Evolutionary conservation across 1,140 invertebrate species (phyloP).

Genomic region (Musca domestica): DNA sequence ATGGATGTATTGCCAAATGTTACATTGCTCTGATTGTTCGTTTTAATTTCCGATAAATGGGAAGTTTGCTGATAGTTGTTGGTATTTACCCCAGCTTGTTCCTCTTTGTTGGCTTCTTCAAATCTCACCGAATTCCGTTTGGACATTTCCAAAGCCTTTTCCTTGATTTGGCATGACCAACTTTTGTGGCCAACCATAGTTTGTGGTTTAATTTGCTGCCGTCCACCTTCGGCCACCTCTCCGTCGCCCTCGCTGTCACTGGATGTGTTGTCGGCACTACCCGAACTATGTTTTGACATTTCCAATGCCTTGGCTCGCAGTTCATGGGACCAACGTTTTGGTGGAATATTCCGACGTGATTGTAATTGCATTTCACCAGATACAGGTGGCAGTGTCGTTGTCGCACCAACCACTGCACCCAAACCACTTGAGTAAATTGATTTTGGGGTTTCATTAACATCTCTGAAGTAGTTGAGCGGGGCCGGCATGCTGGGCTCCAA

Average conservation of each 20-base stretch:
- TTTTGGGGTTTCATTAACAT: conserved; percentile 2
- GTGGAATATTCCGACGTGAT: conserved; percentile 24
- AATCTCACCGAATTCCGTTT: conserved; percentile 38
- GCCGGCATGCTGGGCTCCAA: not conserved
- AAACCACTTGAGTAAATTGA: conserved; percentile 1
- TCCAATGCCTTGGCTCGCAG: conserved; percentile 43
- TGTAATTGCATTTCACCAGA: conserved; percentile 4
- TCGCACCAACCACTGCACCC: not conserved
- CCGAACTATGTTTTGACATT: conserved; percentile 45
- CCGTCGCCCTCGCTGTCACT: not conserved
- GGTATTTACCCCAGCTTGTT: not conserved
- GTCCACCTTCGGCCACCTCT: too few species aligned
- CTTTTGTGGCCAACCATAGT: not conserved
- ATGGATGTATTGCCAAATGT: too few species aligned
- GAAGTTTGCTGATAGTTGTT: not conserved
- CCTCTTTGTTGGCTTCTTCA: conserved; percentile 1
- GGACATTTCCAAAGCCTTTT: conserved; percentile 45
- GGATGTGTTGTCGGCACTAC: conserved; percentile 25
- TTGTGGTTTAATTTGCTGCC: not conserved
- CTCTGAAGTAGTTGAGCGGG: not conserved
- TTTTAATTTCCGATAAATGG: too few species aligned
- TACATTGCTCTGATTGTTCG: too few species aligned
- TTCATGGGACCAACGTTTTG: conserved; percentile 44
- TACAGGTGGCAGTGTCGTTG: not conserved
- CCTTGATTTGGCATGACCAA: conserved; percentile 35